These are phyloP conservation scores for Disparrhopalites patrizii DNA, from an alignment of 2,888 invertebrate species.

Conservation along the genomic window DNA sequence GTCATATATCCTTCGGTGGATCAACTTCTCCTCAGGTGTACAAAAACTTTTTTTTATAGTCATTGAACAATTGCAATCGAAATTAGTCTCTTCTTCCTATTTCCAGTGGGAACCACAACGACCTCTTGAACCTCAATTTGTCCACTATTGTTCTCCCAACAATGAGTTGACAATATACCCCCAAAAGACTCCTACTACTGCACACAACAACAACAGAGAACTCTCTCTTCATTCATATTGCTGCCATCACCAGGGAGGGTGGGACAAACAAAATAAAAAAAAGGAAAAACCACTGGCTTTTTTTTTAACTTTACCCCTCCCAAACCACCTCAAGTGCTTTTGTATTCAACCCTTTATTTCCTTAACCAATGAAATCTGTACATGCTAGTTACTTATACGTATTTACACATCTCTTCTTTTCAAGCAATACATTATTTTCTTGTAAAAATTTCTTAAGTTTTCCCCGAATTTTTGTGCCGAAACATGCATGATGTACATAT, in stretches of 20 bases:
- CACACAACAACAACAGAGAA: background rate
- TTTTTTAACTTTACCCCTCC: no score
- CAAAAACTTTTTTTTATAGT: background rate
- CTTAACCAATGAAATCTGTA: no score
- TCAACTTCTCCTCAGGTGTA: constrained; percentile 2
- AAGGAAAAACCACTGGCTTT: no score
- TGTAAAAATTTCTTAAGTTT: no score
- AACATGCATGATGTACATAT: no score
- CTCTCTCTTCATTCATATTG: constrained; percentile 7
- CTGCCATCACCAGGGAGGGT: background rate
- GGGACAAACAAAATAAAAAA: no score
- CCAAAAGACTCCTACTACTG: background rate
- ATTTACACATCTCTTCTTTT: no score
- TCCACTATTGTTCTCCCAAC: constrained; percentile 44
- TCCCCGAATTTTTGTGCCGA: no score
- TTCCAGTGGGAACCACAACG: constrained; percentile 25
- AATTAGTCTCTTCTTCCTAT: constrained; percentile 7
- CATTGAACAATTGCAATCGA: constrained; percentile 25
- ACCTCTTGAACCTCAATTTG: constrained; percentile 48
- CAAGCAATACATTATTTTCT: no score
- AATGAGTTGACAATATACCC: constrained; percentile 25
- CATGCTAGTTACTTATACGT: no score
- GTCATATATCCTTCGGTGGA: constrained; percentile 20
- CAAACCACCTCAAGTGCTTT: no score
- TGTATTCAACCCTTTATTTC: no score